Conservation (phyloP, 1,140 invertebrate genomes). For the Nephotettix cincticeps region DNA sequence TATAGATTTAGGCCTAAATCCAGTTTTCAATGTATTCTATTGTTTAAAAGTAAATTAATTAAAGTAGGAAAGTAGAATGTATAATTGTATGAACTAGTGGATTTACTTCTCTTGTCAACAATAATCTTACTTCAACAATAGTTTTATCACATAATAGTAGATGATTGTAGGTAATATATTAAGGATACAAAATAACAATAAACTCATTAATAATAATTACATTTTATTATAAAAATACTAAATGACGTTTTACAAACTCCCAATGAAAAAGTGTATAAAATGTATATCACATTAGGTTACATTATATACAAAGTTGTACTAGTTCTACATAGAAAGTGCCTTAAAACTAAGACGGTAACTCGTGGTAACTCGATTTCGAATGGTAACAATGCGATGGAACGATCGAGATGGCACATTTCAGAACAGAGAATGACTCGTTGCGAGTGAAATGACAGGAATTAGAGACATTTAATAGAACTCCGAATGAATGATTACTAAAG, state of each 20-base stretch:
- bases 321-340: neutral
- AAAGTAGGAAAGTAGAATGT: too few species aligned
- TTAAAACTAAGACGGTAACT: neutral
- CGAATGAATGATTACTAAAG: neutral
- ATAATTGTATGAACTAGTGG: too few species aligned
- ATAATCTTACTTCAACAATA: too few species aligned
- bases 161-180: too few species aligned
- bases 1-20: too few species aligned
- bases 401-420: neutral
- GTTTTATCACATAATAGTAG: too few species aligned
- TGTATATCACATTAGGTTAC: slow-evolving; percentile 20
- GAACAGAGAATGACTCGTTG: neutral
- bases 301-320: slow-evolving; percentile 22
- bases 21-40: too few species aligned
- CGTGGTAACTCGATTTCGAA: slow-evolving; percentile 15
- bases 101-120: too few species aligned
- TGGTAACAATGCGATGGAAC: neutral
- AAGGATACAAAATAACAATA: too few species aligned
- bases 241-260: slow-evolving; percentile 18
- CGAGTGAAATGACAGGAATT: neutral
- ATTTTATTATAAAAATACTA: slow-evolving; percentile 23
- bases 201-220: neutral
- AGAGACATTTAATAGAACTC: neutral
- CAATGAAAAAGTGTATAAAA: slow-evolving; percentile 17
- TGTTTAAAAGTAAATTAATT: too few species aligned